Conservation (phyloP, 2,113 vertebrate species). For the Odocoileus virginianus region DNA sequence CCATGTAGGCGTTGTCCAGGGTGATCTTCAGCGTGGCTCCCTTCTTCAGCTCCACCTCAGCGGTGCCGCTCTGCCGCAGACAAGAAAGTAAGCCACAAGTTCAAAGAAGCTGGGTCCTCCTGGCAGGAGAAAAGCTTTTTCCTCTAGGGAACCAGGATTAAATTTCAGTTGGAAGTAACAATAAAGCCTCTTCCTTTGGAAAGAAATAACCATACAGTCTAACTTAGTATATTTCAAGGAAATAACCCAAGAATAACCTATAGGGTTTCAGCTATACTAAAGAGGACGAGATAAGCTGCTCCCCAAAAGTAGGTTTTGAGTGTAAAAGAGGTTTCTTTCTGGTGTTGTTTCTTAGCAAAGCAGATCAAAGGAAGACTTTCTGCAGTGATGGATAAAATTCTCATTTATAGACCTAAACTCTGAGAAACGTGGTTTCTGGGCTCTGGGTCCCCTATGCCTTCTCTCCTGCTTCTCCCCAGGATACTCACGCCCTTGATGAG, state of each 20-base stretch:
- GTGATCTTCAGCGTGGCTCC: conserved; percentile 90
- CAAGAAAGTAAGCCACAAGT: rapidly evolving
- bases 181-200: neutral
- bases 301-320: neutral
- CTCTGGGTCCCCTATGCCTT: rapidly evolving
- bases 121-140: neutral
- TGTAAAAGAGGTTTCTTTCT: neutral
- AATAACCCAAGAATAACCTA: neutral
- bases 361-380: neutral
- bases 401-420: neutral
- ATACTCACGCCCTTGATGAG: conserved; percentile 96
- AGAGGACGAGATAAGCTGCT: neutral
- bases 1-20: conserved; percentile 89
- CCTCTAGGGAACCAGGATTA: neutral
- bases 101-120: neutral
- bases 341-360: neutral
- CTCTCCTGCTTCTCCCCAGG: too few relatives aligned
- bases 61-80: conserved; percentile 89
- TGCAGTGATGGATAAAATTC: neutral
- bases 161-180: neutral
- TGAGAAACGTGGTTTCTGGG: neutral
- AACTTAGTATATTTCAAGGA: neutral
- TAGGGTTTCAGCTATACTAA: neutral
- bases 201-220: neutral
- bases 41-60: conserved; percentile 95